Evolutionary conservation across 1,140 invertebrate genomes (phyloP).

Genomic region (Trichomalopsis sarcophagae): DNA sequence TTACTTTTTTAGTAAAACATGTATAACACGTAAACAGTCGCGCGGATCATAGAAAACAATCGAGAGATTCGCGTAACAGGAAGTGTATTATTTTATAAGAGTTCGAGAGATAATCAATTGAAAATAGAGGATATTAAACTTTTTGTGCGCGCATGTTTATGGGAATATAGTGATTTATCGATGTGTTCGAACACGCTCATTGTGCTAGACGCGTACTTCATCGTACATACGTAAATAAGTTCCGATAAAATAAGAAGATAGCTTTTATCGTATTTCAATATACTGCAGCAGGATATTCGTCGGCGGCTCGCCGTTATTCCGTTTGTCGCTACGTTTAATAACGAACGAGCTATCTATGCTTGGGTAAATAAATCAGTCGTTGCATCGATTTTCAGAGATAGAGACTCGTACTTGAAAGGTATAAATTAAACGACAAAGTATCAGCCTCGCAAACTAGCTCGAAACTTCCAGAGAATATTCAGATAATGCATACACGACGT

Average conservation of each 20-base stretch:
- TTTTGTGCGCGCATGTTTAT: not conserved
- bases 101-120: not conserved
- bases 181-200: not conserved
- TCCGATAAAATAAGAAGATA: not conserved
- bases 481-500: not conserved
- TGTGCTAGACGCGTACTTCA: not conserved
- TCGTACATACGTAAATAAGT: not conserved
- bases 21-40: too few relatives aligned
- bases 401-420: too few relatives aligned
- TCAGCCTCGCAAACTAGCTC: too few relatives aligned
- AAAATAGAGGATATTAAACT: not conserved
- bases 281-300: not conserved
- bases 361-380: not conserved
- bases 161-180: not conserved
- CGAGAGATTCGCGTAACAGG: too few relatives aligned
- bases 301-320: not conserved
- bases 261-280: not conserved
- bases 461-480: conserved; percentile 25
- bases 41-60: conserved; percentile 1
- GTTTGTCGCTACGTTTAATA: not conserved
- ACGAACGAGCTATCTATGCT: not conserved
- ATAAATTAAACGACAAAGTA: too few relatives aligned
- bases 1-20: too few relatives aligned
- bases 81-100: too few relatives aligned
- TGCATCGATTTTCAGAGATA: too few relatives aligned